Conservation (phyloP, 2,888 invertebrate species). For the Eilema griseolum region DNA sequence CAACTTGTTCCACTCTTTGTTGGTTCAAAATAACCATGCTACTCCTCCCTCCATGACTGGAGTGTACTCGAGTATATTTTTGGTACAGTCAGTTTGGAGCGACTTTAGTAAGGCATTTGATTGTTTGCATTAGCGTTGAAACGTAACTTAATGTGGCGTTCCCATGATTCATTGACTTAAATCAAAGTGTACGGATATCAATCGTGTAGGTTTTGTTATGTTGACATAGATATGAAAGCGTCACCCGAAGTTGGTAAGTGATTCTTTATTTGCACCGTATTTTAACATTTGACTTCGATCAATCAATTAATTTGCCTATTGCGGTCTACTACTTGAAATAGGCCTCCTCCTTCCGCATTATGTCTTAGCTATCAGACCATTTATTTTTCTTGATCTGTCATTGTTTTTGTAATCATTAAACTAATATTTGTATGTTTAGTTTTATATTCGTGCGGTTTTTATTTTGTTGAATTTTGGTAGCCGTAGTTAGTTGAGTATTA, state of each 20-base stretch:
- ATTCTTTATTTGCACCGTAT: background rate
- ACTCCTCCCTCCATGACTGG: conserved; percentile 59
- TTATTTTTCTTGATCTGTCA: background rate
- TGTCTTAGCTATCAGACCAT: background rate
- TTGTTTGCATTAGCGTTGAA: conserved; percentile 38
- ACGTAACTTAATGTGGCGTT: conserved; percentile 37
- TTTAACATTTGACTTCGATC: background rate
- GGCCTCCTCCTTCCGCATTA: background rate
- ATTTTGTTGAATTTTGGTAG: background rate
- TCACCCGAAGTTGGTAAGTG: conserved; percentile 24
- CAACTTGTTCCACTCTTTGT: conserved; percentile 77
- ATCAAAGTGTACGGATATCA: conserved; percentile 17
- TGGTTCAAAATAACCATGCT: conserved; percentile 70
- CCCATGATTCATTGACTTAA: conserved; percentile 28
- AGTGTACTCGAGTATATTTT: conserved; percentile 53
- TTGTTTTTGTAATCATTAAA: background rate
- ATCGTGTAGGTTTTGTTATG: conserved; percentile 16
- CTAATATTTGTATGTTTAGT: background rate
- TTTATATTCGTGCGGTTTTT: background rate
- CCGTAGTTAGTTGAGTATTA: background rate
- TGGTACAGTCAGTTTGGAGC: conserved; percentile 42
- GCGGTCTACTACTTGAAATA: background rate
- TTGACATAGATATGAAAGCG: conserved; percentile 18
- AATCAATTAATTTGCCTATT: background rate
- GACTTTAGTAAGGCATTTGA: conserved; percentile 47